Conservation (phyloP, 2,797 vertebrate genomes). For the Sebastes oblongus region DNA sequence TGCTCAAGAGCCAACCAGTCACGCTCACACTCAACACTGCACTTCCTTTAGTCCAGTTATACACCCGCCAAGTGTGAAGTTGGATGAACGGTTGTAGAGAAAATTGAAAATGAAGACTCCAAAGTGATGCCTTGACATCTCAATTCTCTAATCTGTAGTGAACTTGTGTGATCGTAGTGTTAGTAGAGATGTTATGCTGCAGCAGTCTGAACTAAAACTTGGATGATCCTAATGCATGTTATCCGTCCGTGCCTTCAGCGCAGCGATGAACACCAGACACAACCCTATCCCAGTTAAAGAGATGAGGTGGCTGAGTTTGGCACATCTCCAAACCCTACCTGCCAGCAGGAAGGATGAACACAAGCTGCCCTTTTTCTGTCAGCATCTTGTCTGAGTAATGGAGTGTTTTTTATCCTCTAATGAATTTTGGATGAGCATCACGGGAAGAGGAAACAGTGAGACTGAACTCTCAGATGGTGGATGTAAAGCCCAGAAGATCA, state of each 20-base stretch:
- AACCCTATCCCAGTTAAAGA: neutral
- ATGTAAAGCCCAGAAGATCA: constrained; percentile 44
- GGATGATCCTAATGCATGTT: neutral
- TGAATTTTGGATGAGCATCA: constrained; percentile 33
- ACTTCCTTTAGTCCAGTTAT: too few species aligned
- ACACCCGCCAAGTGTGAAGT: too few species aligned
- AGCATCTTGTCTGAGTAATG: neutral
- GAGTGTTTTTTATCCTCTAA: neutral
- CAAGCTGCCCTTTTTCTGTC: neutral
- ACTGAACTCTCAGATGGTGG: constrained; percentile 14
- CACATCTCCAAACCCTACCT: neutral
- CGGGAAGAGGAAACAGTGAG: constrained; percentile 6
- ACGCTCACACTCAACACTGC: too few species aligned
- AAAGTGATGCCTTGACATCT: neutral
- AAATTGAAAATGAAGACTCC: too few species aligned
- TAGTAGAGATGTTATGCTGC: neutral
- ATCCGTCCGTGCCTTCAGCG: neutral
- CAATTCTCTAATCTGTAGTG: neutral
- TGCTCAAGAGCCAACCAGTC: too few species aligned
- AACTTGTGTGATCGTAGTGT: neutral
- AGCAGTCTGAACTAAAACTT: neutral
- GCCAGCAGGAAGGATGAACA: constrained; percentile 5
- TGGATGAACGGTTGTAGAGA: too few species aligned
- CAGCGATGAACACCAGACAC: neutral
- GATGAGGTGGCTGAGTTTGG: neutral